These are phyloP conservation scores for Chloromyia formosa DNA, from an alignment of 2,888 invertebrate genomes.

Conservation along the genomic window DNA sequence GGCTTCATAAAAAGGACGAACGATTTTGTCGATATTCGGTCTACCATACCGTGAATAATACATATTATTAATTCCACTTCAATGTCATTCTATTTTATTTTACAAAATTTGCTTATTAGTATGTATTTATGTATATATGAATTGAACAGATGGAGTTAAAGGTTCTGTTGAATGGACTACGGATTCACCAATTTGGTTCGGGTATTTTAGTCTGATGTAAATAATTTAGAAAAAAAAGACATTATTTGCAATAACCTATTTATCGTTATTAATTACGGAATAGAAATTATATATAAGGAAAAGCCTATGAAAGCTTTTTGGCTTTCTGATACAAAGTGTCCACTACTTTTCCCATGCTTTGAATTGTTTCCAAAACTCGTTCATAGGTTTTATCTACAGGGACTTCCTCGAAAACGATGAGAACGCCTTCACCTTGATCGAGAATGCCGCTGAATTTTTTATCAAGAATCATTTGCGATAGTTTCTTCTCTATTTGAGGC, in stretches of 20 bases:
- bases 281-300: conserved; percentile 7
- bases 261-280: neutral
- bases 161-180: neutral
- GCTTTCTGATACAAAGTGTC: conserved; percentile 99
- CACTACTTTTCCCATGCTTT: conserved; percentile 99
- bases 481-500: conserved; percentile 95
- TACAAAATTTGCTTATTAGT: conserved; percentile 9
- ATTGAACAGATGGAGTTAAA: neutral
- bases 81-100: neutral
- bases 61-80: no score
- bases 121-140: no score
- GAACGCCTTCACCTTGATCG: conserved; percentile 97
- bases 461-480: conserved; percentile 99
- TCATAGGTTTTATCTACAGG: conserved; percentile 97
- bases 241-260: neutral
- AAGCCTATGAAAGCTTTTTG: conserved; percentile 89
- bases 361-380: conserved; percentile 95
- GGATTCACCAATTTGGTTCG: neutral
- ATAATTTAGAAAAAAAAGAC: neutral
- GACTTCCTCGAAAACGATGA: conserved; percentile 97
- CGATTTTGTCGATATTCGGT: no score
- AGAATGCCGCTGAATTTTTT: conserved; percentile 96
- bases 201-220: neutral
- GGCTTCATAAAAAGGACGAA: no score
- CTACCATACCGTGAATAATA: no score